Conservation (phyloP, 2,113 vertebrate genomes). For the Alces alces region DNA sequence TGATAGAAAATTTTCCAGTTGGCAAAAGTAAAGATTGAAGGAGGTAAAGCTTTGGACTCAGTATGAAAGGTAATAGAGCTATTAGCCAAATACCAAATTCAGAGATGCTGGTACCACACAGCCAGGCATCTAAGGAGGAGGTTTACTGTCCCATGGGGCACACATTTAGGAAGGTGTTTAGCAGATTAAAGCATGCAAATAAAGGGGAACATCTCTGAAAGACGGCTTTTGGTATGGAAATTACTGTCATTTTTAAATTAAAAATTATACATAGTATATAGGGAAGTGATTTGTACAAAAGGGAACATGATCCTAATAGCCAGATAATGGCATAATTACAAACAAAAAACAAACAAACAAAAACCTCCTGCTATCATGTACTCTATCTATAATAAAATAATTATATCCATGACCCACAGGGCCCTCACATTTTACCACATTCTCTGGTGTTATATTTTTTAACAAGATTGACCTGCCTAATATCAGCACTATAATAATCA, state of each 20-base stretch:
- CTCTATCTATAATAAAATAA: background rate
- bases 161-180: background rate
- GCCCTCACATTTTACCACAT: background rate
- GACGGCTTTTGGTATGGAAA: background rate
- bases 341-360: background rate
- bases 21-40: constrained; percentile 70
- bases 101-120: constrained; percentile 3
- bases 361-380: background rate
- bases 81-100: constrained; percentile 72
- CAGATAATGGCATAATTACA: background rate
- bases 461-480: background rate
- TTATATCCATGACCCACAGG: background rate
- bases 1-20: constrained; percentile 71
- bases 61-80: constrained; percentile 68
- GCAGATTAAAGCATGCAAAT: constrained; percentile 29
- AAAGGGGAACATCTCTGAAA: background rate
- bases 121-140: constrained; percentile 14
- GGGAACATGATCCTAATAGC: background rate
- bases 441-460: background rate
- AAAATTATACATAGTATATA: background rate
- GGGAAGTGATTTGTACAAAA: background rate
- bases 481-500: background rate
- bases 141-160: background rate
- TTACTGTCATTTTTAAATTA: constrained; percentile 32
- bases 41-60: constrained; percentile 71